Base-by-base conservation (phyloP, 1,140 invertebrate species). In the Microvelia longipes region DNA sequence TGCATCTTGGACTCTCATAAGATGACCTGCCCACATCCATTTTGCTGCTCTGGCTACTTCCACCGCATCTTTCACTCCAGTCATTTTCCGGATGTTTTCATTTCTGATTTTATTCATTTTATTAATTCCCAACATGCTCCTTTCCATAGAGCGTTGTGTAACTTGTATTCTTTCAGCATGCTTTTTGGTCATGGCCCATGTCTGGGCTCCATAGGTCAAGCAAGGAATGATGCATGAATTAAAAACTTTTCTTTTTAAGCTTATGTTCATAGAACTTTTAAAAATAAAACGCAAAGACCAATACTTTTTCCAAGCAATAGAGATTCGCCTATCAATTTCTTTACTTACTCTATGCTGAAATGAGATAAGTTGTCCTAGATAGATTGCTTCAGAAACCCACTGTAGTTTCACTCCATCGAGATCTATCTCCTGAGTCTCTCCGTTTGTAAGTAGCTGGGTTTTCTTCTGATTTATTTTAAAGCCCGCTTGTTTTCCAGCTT, bases 21-120 rank as follows among this genome's bases (percentile, higher is more conserved):
- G 60, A 66, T 73, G 69, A 1, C 70, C 72, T 35, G 69, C 70
- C 72, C 72, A 71, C 1, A 68, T 68, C 71, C 71, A 72, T 62
- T 72, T 70, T 19, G 24, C n/a, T 19, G 19, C n/a, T 62, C 15
- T 67, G 1, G 67, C 60, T 2, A 2, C 29, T 2, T 70, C 26
- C 5, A 27, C 19, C 28, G 60, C 28, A 50, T 72, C 69, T 2
- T 11, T 67, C 1, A 62, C 29, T 68, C 66, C 26, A 11, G 50
- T 28, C 28, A 26, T 72, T 1, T 35, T 26, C 35, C 66, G 28
- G 1, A 70, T 67, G n/a, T 28, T 26, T 62, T 30, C 28, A n/a
- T 64, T 72, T 68, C 27, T 67, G 1, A 63, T 70, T 66, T 29
- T 67, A 15, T 72, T 61, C 29, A 14, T 5, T 65, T n/a, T 67